These are phyloP conservation scores for Pocillopora damicornis DNA, from an alignment of 64 coral and sea anemone species.

Conservation along the genomic window DNA sequence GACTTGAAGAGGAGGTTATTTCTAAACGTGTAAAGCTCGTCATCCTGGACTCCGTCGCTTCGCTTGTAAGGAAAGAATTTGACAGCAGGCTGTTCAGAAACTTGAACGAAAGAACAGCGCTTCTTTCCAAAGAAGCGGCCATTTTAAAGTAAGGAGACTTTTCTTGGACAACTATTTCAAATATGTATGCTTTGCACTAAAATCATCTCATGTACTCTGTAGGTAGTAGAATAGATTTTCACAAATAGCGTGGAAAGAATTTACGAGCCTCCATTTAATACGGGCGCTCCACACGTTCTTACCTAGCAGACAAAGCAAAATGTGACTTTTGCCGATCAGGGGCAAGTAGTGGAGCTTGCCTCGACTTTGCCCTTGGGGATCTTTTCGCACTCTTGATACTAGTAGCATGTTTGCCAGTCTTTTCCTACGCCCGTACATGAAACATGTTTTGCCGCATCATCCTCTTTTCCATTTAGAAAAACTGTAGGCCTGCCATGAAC, in stretches of 20 bases:
- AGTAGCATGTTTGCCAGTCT: not conserved
- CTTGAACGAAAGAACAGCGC: conserved; percentile 75
- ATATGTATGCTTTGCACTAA: too few relatives aligned
- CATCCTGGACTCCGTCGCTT: conserved; percentile 85
- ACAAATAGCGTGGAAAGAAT: too few relatives aligned
- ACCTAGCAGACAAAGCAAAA: not conserved
- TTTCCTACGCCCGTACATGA: too few relatives aligned
- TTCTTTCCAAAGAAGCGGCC: conserved; percentile 84
- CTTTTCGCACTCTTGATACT: not conserved
- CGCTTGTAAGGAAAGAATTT: conserved; percentile 90
- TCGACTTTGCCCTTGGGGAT: not conserved
- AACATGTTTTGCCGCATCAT: too few relatives aligned
- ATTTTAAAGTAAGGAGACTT: conserved; percentile 73
- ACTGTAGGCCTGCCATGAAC: too few relatives aligned
- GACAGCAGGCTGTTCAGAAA: conserved; percentile 72
- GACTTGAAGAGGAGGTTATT: conserved; percentile 89
- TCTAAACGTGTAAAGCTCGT: conserved; percentile 72
- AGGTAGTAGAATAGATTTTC: too few relatives aligned
- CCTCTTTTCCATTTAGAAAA: too few relatives aligned
- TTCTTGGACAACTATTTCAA: not conserved
- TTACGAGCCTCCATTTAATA: not conserved
- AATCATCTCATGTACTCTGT: too few relatives aligned
- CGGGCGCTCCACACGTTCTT: not conserved
- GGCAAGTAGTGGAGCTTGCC: not conserved
- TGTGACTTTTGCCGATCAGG: not conserved